These are phyloP conservation scores for Synanthedon andrenaeformis DNA, from an alignment of 2,888 invertebrate genomes.

Conservation along the genomic window DNA sequence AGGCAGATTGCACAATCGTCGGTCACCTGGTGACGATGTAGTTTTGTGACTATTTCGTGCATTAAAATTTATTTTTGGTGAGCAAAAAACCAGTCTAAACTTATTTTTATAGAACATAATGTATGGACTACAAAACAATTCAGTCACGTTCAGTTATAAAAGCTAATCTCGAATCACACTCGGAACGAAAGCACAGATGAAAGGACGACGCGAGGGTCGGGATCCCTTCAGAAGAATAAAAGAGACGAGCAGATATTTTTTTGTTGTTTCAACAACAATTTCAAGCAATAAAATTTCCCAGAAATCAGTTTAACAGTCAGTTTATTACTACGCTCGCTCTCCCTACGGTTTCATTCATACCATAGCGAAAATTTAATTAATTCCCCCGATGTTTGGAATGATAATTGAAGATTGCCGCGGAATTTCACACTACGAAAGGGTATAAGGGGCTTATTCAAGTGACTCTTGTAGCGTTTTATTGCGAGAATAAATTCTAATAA, in stretches of 20 bases:
- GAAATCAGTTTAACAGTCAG: slow-evolving; percentile 18
- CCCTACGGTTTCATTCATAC: slow-evolving; percentile 27
- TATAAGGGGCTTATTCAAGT: slow-evolving; percentile 5
- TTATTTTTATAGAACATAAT: too few species aligned
- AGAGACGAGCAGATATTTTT: too few species aligned
- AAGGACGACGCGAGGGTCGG: neutral
- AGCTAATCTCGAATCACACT: neutral
- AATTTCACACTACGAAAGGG: slow-evolving; percentile 27
- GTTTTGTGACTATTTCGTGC: too few species aligned
- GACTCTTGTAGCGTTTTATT: slow-evolving; percentile 1
- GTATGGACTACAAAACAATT: neutral
- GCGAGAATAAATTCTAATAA: slow-evolving; percentile 1
- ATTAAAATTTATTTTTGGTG: too few species aligned
- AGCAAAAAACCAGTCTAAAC: too few species aligned
- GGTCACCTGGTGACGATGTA: too few species aligned
- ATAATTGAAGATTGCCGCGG: slow-evolving; percentile 47
- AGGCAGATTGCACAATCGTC: too few species aligned
- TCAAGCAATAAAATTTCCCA: slow-evolving; percentile 22
- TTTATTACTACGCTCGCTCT: slow-evolving; percentile 25
- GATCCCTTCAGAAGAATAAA: too few species aligned
- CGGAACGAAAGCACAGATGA: neutral
- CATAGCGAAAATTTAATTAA: slow-evolving; percentile 48
- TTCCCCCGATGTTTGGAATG: slow-evolving; percentile 36
- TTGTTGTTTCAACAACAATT: neutral
- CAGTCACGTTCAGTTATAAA: neutral